These are phyloP conservation scores for Corella eumyota DNA, from an alignment of 23 tunicate genomes.

Conservation along the genomic window DNA sequence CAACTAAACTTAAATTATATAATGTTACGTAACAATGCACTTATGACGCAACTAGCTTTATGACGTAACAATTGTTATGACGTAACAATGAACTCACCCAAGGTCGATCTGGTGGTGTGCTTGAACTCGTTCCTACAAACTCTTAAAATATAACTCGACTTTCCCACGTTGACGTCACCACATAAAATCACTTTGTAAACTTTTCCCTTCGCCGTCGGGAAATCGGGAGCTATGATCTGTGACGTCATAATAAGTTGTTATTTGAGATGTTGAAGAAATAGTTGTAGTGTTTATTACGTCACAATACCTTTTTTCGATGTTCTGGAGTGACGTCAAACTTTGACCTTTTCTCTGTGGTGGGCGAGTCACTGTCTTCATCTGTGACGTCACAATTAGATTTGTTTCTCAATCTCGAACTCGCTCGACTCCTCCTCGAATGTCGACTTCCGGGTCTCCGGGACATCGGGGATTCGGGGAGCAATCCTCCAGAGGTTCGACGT, in stretches of 20 bases:
- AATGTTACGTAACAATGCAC: background rate
- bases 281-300: too few relatives aligned
- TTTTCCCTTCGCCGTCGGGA: slow-evolving; percentile 11
- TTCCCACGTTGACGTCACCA: slow-evolving; percentile 69
- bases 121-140: slow-evolving; percentile 45
- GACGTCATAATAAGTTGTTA: too few relatives aligned
- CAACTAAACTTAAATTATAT: background rate
- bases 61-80: too few relatives aligned
- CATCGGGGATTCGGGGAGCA: background rate
- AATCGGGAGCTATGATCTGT: slow-evolving; percentile 14
- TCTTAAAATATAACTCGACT: slow-evolving; percentile 63
- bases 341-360: background rate
- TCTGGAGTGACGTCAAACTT: background rate
- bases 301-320: too few relatives aligned
- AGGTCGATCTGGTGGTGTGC: slow-evolving; percentile 29
- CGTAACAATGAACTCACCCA: slow-evolving; percentile 63
- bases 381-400: slow-evolving; percentile 5
- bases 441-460: too few relatives aligned
- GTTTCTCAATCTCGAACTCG: background rate
- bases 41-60: background rate
- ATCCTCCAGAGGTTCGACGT: background rate
- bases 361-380: slow-evolving; percentile 3
- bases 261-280: too few relatives aligned
- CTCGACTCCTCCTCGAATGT: too few relatives aligned
- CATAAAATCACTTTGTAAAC: slow-evolving; percentile 64